phyloP scores from a whole-genome alignment of 2,888 invertebrate species.

The Lymantria dispar region DNA sequence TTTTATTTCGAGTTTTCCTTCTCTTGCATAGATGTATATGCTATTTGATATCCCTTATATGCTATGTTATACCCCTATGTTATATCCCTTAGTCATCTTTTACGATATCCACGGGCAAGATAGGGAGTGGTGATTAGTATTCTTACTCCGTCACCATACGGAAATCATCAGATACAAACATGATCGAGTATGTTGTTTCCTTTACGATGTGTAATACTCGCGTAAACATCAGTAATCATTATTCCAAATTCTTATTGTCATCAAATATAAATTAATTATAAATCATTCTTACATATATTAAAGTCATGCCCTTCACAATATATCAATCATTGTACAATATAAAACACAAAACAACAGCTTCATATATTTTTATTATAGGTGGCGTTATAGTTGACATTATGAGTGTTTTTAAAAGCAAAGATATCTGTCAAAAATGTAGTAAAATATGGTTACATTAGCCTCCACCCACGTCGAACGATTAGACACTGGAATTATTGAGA shows the following conservation, averaged over 20 bases:
- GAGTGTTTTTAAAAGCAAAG: slow-evolving; percentile 11
- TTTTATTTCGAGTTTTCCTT: too few relatives aligned
- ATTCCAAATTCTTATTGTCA: not conserved
- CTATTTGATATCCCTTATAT: too few relatives aligned
- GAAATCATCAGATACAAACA: too few relatives aligned
- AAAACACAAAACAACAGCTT: slow-evolving; percentile 1
- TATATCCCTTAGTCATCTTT: too few relatives aligned
- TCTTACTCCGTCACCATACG: not conserved
- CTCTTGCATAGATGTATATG: too few relatives aligned
- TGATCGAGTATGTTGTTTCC: too few relatives aligned
- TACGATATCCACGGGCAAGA: too few relatives aligned
- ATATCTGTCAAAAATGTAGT: slow-evolving; percentile 16
- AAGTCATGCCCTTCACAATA: not conserved
- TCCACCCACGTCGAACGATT: slow-evolving; percentile 28
- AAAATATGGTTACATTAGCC: slow-evolving; percentile 18
- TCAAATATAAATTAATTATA: not conserved
- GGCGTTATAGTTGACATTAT: slow-evolving; percentile 6
- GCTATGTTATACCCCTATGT: too few relatives aligned
- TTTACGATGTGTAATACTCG: too few relatives aligned
- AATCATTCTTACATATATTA: not conserved
- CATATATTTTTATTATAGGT: slow-evolving; percentile 7
- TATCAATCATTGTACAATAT: slow-evolving; percentile 6
- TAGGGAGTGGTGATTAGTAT: too few relatives aligned
- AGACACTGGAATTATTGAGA: slow-evolving; percentile 36
- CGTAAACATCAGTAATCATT: not conserved